Evolutionary conservation across 2,797 vertebrate species (phyloP).

Genomic region (Neosilurus mollespiculum): DNA sequence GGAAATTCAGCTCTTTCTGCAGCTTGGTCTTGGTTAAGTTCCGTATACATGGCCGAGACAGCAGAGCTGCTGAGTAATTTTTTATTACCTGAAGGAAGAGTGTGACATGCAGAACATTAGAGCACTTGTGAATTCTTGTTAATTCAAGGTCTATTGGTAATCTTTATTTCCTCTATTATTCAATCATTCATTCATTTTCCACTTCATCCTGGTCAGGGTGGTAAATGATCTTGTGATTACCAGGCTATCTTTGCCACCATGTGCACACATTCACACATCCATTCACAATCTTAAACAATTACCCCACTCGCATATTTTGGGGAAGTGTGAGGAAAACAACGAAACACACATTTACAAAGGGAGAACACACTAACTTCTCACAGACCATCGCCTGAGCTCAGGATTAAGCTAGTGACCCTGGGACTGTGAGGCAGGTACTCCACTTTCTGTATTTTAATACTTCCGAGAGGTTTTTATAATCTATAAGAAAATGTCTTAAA

Average conservation of each 20-base stretch:
- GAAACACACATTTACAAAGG: neutral
- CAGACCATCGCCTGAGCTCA: neutral
- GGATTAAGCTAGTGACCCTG: neutral
- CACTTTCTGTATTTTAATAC: neutral
- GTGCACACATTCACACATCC: neutral
- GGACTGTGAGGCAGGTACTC: neutral
- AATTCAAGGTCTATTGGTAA: neutral
- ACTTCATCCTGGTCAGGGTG: neutral
- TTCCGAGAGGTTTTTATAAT: neutral
- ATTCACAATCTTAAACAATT: neutral
- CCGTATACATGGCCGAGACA: constrained; percentile 65
- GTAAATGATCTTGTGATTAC: no score
- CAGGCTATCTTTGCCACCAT: neutral
- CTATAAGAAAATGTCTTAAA: neutral
- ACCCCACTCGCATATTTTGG: neutral
- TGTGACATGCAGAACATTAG: neutral
- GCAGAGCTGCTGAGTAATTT: constrained; percentile 67
- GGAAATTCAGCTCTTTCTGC: constrained; percentile 54
- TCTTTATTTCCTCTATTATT: neutral
- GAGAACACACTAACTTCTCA: neutral
- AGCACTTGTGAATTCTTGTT: neutral
- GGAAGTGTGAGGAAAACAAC: neutral
- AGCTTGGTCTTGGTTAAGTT: constrained; percentile 64
- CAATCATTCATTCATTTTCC: neutral
- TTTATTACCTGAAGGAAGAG: constrained; percentile 61